phyloP scores from a whole-genome alignment of 2,888 invertebrate species.

The Pardosa pseudoannulata region DNA sequence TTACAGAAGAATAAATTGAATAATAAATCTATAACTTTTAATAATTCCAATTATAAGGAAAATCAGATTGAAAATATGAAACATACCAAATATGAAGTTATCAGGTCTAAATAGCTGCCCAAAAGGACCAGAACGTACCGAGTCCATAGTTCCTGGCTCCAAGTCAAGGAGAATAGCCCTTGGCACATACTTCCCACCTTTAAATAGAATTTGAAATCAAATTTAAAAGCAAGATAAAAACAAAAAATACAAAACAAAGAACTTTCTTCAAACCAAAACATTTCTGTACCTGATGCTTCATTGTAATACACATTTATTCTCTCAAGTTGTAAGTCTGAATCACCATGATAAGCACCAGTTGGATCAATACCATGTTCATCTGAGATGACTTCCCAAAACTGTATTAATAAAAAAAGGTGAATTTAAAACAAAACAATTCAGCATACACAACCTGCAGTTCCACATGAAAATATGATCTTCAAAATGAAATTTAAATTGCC shows the following conservation, averaged over 20 bases:
- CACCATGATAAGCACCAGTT: constrained; percentile 89
- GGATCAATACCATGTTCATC: constrained; percentile 96
- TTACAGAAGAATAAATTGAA: no score
- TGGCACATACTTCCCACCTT: constrained; percentile 80
- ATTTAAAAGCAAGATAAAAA: not conserved
- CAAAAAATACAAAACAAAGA: not conserved
- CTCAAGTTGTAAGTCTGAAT: constrained; percentile 91
- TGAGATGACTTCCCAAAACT: constrained; percentile 95
- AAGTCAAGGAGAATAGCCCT: constrained; percentile 80
- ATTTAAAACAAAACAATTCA: no score
- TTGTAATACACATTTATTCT: constrained; percentile 94
- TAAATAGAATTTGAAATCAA: not conserved
- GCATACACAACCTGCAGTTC: no score
- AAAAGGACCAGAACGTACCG: constrained; percentile 80
- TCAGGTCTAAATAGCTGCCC: constrained; percentile 80
- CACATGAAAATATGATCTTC: no score
- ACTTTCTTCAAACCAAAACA: not conserved
- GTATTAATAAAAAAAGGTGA: no score
- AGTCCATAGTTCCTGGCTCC: constrained; percentile 81
- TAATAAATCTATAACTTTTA: no score
- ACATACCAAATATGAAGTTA: constrained; percentile 80
- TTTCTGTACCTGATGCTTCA: constrained; percentile 85
- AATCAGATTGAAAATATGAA: no score
- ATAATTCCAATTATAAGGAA: no score
- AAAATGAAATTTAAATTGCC: no score